These are phyloP conservation scores for Tillus elongatus DNA, from an alignment of 2,888 invertebrate species.

Conservation along the genomic window DNA sequence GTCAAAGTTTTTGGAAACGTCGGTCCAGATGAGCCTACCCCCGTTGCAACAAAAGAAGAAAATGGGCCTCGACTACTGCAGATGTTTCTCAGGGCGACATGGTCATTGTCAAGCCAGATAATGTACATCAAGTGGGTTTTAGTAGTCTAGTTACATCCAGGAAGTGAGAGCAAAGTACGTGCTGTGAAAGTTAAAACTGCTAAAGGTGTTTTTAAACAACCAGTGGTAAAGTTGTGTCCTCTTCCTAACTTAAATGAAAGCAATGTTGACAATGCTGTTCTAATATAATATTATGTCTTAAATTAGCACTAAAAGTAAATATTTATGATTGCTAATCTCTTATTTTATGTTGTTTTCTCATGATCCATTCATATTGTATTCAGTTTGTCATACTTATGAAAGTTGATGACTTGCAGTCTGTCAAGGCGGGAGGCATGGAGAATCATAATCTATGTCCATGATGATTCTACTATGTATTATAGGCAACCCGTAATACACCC, in stretches of 20 bases:
- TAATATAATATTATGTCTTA: no score
- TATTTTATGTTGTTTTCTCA: neutral
- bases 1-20: conserved; percentile 4
- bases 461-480: no score
- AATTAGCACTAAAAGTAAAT: no score
- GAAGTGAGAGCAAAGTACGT: neutral
- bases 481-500: no score
- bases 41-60: neutral
- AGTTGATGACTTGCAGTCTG: conserved; percentile 2
- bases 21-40: neutral
- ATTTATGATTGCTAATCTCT: no score
- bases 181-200: neutral
- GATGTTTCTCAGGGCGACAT: neutral
- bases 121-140: no score
- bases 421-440: conserved; percentile 2
- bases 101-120: conserved; percentile 1
- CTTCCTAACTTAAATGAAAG: neutral
- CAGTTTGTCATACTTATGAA: neutral
- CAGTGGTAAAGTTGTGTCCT: neutral
- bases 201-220: conserved; percentile 1
- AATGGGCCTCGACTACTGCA: conserved; percentile 1
- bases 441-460: no score
- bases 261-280: no score
- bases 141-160: no score
- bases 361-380: neutral